Conservation (phyloP, 2,888 invertebrate genomes). For the Drosophila parthenogenetica region DNA sequence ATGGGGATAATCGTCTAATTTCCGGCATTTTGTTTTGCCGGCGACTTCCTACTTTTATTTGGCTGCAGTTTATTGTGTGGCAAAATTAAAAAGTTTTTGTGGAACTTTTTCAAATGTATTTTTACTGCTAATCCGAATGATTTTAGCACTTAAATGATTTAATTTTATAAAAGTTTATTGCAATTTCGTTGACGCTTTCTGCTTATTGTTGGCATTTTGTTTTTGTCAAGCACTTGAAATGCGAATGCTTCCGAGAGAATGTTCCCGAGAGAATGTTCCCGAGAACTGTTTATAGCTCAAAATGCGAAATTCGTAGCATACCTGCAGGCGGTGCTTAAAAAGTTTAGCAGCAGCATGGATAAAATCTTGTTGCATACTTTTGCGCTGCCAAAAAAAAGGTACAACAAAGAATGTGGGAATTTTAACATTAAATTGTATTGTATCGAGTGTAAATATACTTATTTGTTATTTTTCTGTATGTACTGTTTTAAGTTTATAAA, state of each 20-base stretch:
- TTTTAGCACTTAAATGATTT: constrained; percentile 25
- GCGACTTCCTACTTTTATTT: constrained; percentile 7
- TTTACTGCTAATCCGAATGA: constrained; percentile 26
- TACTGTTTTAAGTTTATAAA: constrained; percentile 8
- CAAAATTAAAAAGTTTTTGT: constrained; percentile 18
- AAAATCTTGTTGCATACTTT: constrained; percentile 28
- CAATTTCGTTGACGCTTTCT: constrained; percentile 3
- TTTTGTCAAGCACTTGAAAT: neutral
- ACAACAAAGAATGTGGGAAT: neutral
- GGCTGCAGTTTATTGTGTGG: constrained; percentile 16
- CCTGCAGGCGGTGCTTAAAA: constrained; percentile 16
- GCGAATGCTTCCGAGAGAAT: too few species aligned
- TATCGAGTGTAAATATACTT: constrained; percentile 9
- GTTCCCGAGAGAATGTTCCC: too few species aligned
- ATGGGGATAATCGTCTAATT: constrained; percentile 65
- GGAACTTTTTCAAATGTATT: constrained; percentile 6
- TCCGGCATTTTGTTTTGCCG: constrained; percentile 65
- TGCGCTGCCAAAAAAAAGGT: constrained; percentile 10
- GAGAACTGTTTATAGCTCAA: constrained; percentile 3
- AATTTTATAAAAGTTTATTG: constrained; percentile 24
- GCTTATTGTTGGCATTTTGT: neutral
- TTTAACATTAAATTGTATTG: neutral
- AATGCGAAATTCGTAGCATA: constrained; percentile 27
- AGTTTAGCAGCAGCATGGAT: neutral
- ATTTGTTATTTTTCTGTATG: neutral